These are phyloP conservation scores for Cavia porcellus DNA, from an alignment of 2,113 vertebrate genomes.

Conservation along the genomic window DNA sequence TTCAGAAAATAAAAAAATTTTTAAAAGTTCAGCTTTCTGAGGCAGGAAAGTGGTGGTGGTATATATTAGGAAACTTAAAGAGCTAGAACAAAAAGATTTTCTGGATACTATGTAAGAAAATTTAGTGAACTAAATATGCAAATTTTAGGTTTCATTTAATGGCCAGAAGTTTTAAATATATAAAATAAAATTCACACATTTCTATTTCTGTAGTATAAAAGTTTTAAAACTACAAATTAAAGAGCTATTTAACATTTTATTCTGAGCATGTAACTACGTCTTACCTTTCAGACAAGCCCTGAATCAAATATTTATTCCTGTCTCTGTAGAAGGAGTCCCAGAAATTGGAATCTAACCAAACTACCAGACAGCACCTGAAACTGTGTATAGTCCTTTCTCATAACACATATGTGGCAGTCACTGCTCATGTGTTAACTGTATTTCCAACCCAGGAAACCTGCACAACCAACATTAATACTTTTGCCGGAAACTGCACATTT, in stretches of 20 bases:
- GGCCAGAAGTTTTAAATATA: slow-evolving; percentile 3
- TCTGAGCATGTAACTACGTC: neutral
- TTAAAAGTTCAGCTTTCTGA: neutral
- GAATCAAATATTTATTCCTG: slow-evolving; percentile 33
- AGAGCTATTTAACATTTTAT: slow-evolving; percentile 20
- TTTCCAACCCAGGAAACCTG: neutral
- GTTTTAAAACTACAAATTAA: neutral
- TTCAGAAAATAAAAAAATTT: neutral
- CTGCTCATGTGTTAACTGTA: neutral
- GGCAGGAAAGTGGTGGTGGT: neutral
- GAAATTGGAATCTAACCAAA: slow-evolving; percentile 39
- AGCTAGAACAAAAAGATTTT: slow-evolving; percentile 19
- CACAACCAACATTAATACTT: slow-evolving; percentile 40
- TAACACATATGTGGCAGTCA: neutral
- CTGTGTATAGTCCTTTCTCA: neutral
- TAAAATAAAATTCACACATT: slow-evolving; percentile 25
- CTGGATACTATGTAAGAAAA: slow-evolving; percentile 42
- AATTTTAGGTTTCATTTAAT: slow-evolving; percentile 42
- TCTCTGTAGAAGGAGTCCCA: slow-evolving; percentile 38
- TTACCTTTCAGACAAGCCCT: neutral
- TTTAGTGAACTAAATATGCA: slow-evolving; percentile 17
- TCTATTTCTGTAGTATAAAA: slow-evolving; percentile 11
- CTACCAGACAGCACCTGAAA: neutral
- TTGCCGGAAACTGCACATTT: slow-evolving; percentile 24
- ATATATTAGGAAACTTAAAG: slow-evolving; percentile 45